Evolutionary conservation across 1,140 invertebrate genomes (phyloP).

Genomic region (Leptinotarsa texana): DNA sequence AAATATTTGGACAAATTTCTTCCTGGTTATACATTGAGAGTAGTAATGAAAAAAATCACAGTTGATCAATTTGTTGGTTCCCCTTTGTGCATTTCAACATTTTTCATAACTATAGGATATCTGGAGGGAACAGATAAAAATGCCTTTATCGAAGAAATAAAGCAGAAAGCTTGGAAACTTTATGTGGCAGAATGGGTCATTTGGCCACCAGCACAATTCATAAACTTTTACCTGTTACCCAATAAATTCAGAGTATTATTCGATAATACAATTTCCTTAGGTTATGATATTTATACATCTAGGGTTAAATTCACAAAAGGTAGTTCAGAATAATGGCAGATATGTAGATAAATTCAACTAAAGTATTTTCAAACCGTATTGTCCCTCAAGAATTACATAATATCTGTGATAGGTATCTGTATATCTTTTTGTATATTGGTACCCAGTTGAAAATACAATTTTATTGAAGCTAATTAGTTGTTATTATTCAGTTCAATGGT

Average conservation of each 20-base stretch:
- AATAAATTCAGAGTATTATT: conserved; percentile 84
- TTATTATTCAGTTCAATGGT: no score
- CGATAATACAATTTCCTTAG: conserved; percentile 87
- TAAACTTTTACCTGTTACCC: conserved; percentile 89
- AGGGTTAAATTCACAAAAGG: conserved; percentile 68
- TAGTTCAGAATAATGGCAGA: not conserved
- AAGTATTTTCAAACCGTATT: not conserved
- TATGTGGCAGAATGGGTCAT: conserved; percentile 83
- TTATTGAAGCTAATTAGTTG: no score
- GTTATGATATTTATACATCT: conserved; percentile 91
- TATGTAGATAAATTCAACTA: not conserved
- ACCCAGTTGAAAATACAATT: no score
- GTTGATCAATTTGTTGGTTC: conserved; percentile 88
- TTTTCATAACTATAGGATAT: conserved; percentile 77
- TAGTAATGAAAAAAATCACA: conserved; percentile 82
- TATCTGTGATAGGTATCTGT: not conserved
- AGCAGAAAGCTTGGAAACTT: conserved; percentile 75
- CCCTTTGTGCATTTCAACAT: conserved; percentile 79
- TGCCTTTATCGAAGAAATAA: conserved; percentile 74
- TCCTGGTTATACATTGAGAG: conserved; percentile 68
- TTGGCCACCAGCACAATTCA: conserved; percentile 81
- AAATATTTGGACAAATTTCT: conserved; percentile 70
- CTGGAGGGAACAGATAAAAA: conserved; percentile 68
- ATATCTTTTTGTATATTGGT: not conserved
- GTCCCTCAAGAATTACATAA: not conserved